These are phyloP conservation scores for Microcebus tavaratra DNA, from an alignment of 2,113 vertebrate genomes.

Conservation along the genomic window DNA sequence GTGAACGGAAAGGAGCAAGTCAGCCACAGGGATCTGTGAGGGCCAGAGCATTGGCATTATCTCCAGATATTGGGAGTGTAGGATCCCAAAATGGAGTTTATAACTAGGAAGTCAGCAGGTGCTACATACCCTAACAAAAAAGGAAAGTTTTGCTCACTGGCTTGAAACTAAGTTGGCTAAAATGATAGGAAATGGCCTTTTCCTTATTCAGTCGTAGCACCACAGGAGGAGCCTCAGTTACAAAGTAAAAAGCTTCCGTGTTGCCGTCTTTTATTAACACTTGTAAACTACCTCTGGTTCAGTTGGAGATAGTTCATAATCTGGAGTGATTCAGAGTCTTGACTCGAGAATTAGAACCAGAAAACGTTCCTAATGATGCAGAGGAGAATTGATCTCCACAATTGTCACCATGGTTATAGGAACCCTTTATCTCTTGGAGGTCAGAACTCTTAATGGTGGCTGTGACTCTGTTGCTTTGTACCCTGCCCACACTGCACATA, in stretches of 20 bases:
- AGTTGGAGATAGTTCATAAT: background rate
- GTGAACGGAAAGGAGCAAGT: background rate
- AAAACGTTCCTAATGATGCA: background rate
- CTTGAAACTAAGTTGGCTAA: background rate
- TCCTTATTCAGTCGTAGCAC: background rate
- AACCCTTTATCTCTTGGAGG: background rate
- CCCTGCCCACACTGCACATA: background rate
- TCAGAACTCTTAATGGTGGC: background rate
- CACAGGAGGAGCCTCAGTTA: background rate
- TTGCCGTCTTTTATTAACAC: background rate
- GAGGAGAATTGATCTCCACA: background rate
- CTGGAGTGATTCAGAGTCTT: background rate
- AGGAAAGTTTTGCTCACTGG: background rate
- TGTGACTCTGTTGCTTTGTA: background rate
- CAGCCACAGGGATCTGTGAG: background rate
- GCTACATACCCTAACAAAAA: background rate
- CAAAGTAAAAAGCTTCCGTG: background rate
- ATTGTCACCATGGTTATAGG: background rate
- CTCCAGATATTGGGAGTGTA: background rate
- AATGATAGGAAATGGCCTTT: background rate
- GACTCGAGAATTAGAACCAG: background rate
- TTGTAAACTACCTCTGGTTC: background rate
- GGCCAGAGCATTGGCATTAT: background rate
- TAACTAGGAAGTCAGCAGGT: background rate
- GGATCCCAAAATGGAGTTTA: background rate